Percentiles rank a stretch among this genome's conserved stretches.
phyloP scores from a whole-genome alignment of 2,113 vertebrate species.

The Balaeniceps rex region DNA sequence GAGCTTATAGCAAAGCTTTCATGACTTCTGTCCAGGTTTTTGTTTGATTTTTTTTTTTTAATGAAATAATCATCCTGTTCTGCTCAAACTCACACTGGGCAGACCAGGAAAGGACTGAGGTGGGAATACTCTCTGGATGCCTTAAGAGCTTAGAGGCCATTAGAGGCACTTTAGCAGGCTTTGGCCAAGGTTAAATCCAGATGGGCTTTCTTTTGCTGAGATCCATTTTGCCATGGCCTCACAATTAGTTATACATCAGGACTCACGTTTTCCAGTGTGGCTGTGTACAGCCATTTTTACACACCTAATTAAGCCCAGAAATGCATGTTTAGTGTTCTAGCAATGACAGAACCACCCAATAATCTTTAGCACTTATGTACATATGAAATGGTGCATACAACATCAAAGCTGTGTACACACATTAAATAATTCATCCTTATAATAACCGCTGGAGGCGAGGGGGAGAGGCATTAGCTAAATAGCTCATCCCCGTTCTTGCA shows the following conservation, averaged over 20 bases:
- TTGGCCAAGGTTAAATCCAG: background rate
- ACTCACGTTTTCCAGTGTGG: background rate
- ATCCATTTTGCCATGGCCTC: background rate
- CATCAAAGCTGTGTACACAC: slow-evolving; percentile 30
- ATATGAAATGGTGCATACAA: slow-evolving; percentile 35
- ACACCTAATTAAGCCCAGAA: slow-evolving; percentile 43
- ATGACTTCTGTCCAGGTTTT: background rate
- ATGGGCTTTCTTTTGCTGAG: background rate
- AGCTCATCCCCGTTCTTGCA: background rate
- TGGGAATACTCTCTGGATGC: background rate
- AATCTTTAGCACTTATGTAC: slow-evolving; percentile 7
- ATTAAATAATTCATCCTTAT: slow-evolving; percentile 37
- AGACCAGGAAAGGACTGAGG: background rate
- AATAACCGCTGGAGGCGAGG: background rate
- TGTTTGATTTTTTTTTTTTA: background rate
- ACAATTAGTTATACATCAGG: background rate
- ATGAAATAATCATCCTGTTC: background rate
- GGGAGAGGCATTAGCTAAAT: background rate
- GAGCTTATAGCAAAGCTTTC: background rate
- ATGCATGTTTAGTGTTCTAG: background rate
- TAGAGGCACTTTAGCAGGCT: background rate
- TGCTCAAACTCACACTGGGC: background rate
- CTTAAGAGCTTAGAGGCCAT: background rate
- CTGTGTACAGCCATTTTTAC: background rate
- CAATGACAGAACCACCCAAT: background rate